Base-by-base conservation (phyloP, 2,888 invertebrate genomes). In the Lissonota sp. region DNA sequence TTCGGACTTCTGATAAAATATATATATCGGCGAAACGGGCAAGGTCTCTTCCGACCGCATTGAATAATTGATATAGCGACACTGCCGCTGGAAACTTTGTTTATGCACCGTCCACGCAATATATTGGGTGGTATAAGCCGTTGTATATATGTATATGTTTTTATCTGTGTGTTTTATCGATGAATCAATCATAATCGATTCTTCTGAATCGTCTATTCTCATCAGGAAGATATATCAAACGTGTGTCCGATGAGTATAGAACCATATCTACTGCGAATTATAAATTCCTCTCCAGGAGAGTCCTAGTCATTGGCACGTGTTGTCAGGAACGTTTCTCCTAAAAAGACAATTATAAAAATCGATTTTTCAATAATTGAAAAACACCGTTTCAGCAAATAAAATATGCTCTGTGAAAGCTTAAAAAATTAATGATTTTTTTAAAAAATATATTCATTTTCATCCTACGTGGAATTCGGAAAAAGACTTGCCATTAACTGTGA, bases 51-150 rank as follows among this genome's bases (percentile, higher is more conserved):
- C 46, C 76, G 69, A 77, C 62, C 71, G 76, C 80, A 76, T 73
- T 80, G 76, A 80, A 80, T 80, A 77, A 80, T 80, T 80, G 72
- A 80, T 72, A 77, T 57, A 63, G 67, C 67, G 58, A 63, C 69
- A 73, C 76, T 69, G 76, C 63, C 64, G 70, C 58, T 71, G 55
- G 57, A 80, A 80, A 75, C 64, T 80, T 80, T 80, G 71, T 80
- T 77, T 72, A 67, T 63, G 57, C 58, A 51, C 53, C 42, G 55
- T 39, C 55, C 49, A 39, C 44, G 16, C 64, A 49, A 14, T 63
- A 42, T 53, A 6, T 26, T 26, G 26, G 26, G 26, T 26, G 26
- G 26, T 26, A 26, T 26, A 26, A 26, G 26, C 26, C 26, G 26
- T 26, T 3, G 26, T 42, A 42, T 42, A 16, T 10, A 42, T 6